Conservation (phyloP, 2,797 vertebrate genomes). For the Crypturellus tataupa region DNA sequence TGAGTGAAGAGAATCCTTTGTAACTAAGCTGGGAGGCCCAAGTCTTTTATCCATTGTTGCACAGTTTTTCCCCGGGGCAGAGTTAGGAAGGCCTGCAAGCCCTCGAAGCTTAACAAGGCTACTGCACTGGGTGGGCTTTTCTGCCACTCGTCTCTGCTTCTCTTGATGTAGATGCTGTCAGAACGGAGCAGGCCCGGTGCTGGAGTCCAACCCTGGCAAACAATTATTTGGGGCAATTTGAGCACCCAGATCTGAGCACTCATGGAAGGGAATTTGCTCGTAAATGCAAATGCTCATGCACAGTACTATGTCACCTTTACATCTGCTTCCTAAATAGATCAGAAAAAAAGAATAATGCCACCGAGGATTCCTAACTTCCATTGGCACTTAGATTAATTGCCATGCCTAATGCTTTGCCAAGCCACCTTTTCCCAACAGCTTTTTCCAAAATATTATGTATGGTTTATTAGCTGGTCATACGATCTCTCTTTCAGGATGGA, state of each 20-base stretch:
- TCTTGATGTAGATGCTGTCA: background rate
- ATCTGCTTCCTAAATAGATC: background rate
- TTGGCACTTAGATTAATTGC: background rate
- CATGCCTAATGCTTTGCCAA: background rate
- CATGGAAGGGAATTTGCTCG: background rate
- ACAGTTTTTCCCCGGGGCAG: slow-evolving; percentile 48
- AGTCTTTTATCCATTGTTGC: slow-evolving; percentile 72
- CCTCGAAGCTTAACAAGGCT: slow-evolving; percentile 59
- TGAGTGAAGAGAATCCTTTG: slow-evolving; percentile 61
- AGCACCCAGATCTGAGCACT: accelerated
- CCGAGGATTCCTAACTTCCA: background rate
- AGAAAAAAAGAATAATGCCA: background rate
- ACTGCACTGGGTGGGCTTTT: slow-evolving; percentile 62
- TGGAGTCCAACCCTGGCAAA: background rate
- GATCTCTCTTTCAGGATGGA: background rate
- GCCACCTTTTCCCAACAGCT: accelerated
- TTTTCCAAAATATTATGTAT: background rate
- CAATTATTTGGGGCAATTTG: background rate
- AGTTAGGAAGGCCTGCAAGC: slow-evolving; percentile 63
- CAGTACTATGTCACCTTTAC: accelerated
- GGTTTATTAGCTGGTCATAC: background rate
- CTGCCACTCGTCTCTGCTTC: slow-evolving; percentile 41
- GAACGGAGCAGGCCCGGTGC: background rate
- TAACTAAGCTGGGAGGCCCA: slow-evolving; percentile 59
- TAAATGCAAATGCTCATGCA: accelerated